Conservation (phyloP, 2,113 vertebrate species). For the Phaethornis superciliosus region DNA sequence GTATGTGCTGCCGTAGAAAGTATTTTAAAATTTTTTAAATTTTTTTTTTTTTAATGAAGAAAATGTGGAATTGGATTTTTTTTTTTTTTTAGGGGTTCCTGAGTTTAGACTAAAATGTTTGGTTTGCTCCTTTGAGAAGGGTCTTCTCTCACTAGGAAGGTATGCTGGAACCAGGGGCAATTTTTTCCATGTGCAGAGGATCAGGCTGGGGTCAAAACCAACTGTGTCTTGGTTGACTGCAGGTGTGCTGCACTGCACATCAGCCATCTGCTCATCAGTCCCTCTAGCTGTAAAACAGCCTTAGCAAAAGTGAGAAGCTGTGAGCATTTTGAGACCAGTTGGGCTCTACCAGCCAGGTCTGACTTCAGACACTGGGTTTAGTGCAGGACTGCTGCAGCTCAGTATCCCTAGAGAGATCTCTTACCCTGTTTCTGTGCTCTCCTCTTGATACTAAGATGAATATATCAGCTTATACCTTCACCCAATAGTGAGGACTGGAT, state of each 20-base stretch:
- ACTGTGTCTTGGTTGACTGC: not conserved
- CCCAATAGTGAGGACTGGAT: not conserved
- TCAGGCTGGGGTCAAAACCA: not conserved
- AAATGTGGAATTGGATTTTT: not conserved
- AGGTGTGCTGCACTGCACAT: not conserved
- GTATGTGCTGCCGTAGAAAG: too few relatives aligned
- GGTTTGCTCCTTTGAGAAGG: not conserved
- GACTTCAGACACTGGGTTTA: not conserved
- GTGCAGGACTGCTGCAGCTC: not conserved
- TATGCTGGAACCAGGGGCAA: not conserved
- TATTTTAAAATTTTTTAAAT: too few relatives aligned
- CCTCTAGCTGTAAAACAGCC: not conserved
- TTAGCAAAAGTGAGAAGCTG: not conserved
- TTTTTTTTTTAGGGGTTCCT: not conserved
- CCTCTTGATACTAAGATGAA: not conserved
- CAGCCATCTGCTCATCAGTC: not conserved
- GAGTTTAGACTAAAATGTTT: not conserved
- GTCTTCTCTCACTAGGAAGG: not conserved
- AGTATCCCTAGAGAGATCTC: not conserved
- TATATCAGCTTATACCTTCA: not conserved
- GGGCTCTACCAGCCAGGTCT: not conserved
- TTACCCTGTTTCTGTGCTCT: not conserved
- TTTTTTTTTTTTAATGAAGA: not conserved
- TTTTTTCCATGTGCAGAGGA: not conserved
- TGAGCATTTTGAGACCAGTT: not conserved